These are phyloP conservation scores for Agelastica alni DNA, from an alignment of 2,888 invertebrate species.

Conservation along the genomic window DNA sequence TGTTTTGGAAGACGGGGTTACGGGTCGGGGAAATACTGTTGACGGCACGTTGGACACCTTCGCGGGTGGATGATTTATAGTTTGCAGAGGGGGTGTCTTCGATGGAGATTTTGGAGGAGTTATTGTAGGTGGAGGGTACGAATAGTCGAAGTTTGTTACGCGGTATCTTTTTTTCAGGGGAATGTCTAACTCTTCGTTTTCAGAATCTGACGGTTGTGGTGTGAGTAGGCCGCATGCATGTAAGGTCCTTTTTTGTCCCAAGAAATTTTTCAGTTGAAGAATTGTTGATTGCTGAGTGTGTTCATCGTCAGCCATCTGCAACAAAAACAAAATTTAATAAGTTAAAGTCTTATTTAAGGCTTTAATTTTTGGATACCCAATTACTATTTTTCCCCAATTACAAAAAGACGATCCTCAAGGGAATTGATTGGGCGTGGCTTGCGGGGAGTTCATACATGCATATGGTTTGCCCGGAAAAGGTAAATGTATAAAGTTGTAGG, in stretches of 20 bases:
- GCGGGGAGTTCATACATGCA: too few species aligned
- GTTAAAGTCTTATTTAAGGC: too few species aligned
- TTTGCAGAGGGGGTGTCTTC: slow-evolving; percentile 36
- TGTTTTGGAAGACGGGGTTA: slow-evolving; percentile 14
- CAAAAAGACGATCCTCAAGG: too few species aligned
- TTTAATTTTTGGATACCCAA: too few species aligned
- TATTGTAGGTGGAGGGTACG: slow-evolving; percentile 56
- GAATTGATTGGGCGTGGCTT: too few species aligned
- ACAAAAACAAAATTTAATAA: slow-evolving; percentile 30
- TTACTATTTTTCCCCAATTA: too few species aligned
- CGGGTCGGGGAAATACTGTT: slow-evolving; percentile 1
- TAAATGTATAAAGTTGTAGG: too few species aligned
- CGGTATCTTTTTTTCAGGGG: slow-evolving; percentile 65
- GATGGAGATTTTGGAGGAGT: slow-evolving; percentile 46
- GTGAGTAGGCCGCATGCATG: slow-evolving; percentile 60
- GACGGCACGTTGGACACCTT: background rate
- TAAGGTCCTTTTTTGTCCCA: slow-evolving; percentile 44
- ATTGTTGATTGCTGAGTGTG: slow-evolving; percentile 38
- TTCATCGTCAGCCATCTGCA: slow-evolving; percentile 48
- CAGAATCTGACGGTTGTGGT: slow-evolving; percentile 86
- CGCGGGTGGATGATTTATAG: slow-evolving; percentile 24
- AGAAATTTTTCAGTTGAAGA: slow-evolving; percentile 38
- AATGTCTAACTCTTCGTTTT: slow-evolving; percentile 58
- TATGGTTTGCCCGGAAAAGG: too few species aligned
- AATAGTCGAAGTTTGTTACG: slow-evolving; percentile 63